Evolutionary conservation across 30 jellyfish, hydroid and myxozoan genomes (phyloP), one percentile per base, ranked within the genome.

Genomic region (Hydra vulgaris): DNA sequence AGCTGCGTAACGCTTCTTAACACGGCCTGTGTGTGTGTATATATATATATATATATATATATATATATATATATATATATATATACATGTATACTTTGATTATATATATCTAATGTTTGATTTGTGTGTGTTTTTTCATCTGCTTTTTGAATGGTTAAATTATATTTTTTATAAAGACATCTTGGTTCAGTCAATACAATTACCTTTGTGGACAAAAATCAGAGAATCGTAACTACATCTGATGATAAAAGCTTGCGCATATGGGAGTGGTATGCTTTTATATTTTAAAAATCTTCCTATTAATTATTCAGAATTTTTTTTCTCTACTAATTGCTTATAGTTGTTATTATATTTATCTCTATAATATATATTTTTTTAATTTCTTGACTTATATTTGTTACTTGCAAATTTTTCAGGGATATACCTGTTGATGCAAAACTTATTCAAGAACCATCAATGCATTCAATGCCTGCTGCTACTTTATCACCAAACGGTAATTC

Each of bases 401-500:
- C 53, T 20, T 53, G 4, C 15, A 7, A 22, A 23, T 79, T 25
- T 70, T 76, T 7, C 53, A 94, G 99, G 99, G 99, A 94, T 79
- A 94, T 94, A 61, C 99, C 99, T 4, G 99, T 94, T 52, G 99
- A 94, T 73, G 69, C 96, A 56, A 94, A 94, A 67, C 80, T 83
- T 82, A 94, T 94, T 20, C 97, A 96, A 18, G 99, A 94, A 18
- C 96, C 99, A 8, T 89, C 94, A 17, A 94, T 94, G 99, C 99
- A 94, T 76, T 84, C 96, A 18, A 94, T 94, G 96, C 99, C 99
- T 0, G 81, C 99, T 61, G 96, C 82, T 18, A 76, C 96, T 7
- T 77, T 94, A 53, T 88, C 99, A 53, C 99, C 99, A 12, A 88
- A 94, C 73, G 86, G 99, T 94, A 71, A 40, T 40, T 40, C 74